phyloP scores from a whole-genome alignment of 1,140 invertebrate species.

The Proales similis region DNA sequence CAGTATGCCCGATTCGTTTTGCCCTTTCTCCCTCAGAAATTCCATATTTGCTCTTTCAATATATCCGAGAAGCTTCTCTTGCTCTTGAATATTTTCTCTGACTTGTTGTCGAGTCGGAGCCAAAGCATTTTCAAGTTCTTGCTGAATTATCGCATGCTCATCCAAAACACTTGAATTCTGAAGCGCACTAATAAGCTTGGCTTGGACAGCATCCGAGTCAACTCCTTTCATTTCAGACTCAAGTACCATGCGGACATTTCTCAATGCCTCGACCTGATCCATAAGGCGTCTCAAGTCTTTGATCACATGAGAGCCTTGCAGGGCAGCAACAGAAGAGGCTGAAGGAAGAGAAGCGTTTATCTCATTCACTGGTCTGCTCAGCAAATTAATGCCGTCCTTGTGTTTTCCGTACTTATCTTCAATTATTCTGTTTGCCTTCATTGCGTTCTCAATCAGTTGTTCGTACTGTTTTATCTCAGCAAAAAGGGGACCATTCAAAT shows the following conservation, averaged over 20 bases:
- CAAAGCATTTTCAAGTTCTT: slow-evolving; percentile 69
- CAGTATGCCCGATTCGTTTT: slow-evolving; percentile 52
- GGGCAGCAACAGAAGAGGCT: slow-evolving; percentile 43
- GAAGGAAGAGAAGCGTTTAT: slow-evolving; percentile 52
- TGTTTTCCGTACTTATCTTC: slow-evolving; percentile 76
- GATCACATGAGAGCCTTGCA: slow-evolving; percentile 56
- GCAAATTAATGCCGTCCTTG: slow-evolving; percentile 69
- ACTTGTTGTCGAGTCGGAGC: slow-evolving; percentile 71
- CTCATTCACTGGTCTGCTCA: slow-evolving; percentile 65
- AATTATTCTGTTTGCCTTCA: slow-evolving; percentile 68
- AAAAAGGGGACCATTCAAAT: slow-evolving; percentile 78
- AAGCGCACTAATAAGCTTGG: slow-evolving; percentile 69
- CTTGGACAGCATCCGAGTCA: slow-evolving; percentile 66
- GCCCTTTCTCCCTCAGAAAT: slow-evolving; percentile 66
- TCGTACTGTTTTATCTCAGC: slow-evolving; percentile 81
- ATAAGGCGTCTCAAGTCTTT: slow-evolving; percentile 68
- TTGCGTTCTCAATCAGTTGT: slow-evolving; percentile 78
- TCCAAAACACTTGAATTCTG: slow-evolving; percentile 75
- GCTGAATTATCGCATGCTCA: slow-evolving; percentile 70
- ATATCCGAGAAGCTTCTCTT: slow-evolving; percentile 67
- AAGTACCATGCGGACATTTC: slow-evolving; percentile 76
- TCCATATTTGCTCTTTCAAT: slow-evolving; percentile 68
- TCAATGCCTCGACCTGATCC: slow-evolving; percentile 77
- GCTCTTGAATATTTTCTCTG: slow-evolving; percentile 65
- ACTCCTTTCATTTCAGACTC: slow-evolving; percentile 77